Percentiles rank a stretch among this genome's conserved stretches.
phyloP scores from a whole-genome alignment of 2,888 invertebrate species.

The Nomada ruficornis region DNA sequence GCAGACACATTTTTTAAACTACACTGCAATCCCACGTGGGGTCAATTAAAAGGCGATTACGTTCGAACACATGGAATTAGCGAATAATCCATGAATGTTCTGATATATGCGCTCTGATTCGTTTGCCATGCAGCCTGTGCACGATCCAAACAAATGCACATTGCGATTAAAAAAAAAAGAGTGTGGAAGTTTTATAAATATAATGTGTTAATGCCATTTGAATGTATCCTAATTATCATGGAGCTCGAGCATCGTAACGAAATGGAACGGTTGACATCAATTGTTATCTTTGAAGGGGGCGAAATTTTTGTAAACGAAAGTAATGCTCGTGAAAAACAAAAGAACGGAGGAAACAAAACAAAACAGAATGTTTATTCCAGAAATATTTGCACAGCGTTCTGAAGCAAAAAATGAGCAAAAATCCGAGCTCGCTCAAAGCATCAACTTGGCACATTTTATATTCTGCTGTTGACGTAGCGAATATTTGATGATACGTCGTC shows the following conservation, averaged over 20 bases:
- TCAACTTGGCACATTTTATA: slow-evolving; percentile 44
- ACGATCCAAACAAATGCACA: too few species aligned
- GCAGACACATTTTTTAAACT: slow-evolving; percentile 18
- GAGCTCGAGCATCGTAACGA: background rate
- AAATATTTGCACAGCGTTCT: slow-evolving; percentile 33
- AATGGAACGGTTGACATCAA: background rate
- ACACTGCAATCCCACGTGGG: background rate
- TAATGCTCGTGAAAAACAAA: background rate
- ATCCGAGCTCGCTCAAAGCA: slow-evolving; percentile 35
- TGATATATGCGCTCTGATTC: background rate
- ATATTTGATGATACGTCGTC: slow-evolving; percentile 46
- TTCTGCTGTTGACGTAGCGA: slow-evolving; percentile 49
- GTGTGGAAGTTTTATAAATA: too few species aligned
- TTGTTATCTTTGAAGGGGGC: background rate
- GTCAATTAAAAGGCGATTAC: slow-evolving; percentile 15
- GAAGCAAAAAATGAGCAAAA: slow-evolving; percentile 21
- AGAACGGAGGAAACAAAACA: background rate
- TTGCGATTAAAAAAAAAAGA: background rate
- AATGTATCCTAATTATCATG: background rate
- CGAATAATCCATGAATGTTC: background rate
- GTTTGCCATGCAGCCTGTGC: background rate
- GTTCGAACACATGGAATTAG: background rate
- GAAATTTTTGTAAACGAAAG: background rate
- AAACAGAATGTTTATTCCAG: slow-evolving; percentile 6
- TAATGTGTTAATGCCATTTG: too few species aligned